Conservation (phyloP, 2,797 vertebrate species). For the Notolabrus celidotus region DNA sequence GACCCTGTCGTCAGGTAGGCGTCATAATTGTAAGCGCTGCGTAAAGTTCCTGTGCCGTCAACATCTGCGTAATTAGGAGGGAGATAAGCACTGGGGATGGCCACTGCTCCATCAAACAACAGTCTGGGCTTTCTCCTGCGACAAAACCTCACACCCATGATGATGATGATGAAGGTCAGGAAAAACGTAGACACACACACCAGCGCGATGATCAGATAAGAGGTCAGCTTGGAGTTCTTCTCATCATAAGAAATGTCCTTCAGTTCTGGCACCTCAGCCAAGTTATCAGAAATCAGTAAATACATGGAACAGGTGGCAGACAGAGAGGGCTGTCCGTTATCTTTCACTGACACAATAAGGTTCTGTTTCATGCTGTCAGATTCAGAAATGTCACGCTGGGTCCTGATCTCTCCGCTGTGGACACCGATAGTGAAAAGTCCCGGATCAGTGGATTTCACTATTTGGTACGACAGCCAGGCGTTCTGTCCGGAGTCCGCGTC, state of each 20-base stretch:
- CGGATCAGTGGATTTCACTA: slow-evolving; percentile 66
- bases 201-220: slow-evolving; percentile 85
- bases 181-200: slow-evolving; percentile 88
- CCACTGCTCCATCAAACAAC: slow-evolving; percentile 37
- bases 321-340: slow-evolving; percentile 76
- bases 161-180: slow-evolving; percentile 68
- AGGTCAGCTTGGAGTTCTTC: slow-evolving; percentile 82
- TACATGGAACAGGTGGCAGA: slow-evolving; percentile 84
- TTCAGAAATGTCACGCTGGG: slow-evolving; percentile 68
- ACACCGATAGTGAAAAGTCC: slow-evolving; percentile 76
- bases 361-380: slow-evolving; percentile 79
- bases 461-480: slow-evolving; percentile 66
- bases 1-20: slow-evolving; percentile 77
- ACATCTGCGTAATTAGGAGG: slow-evolving; percentile 68
- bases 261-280: slow-evolving; percentile 75
- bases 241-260: slow-evolving; percentile 76
- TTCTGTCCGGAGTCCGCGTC: slow-evolving; percentile 65
- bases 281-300: slow-evolving; percentile 71
- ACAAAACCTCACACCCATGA: slow-evolving; percentile 59
- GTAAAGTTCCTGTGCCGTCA: slow-evolving; percentile 53
- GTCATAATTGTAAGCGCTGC: slow-evolving; percentile 59
- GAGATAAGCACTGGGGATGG: slow-evolving; percentile 61
- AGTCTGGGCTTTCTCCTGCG: slow-evolving; percentile 54
- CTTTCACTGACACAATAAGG: slow-evolving; percentile 77
- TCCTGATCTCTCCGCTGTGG: slow-evolving; percentile 31